Base-by-base conservation (phyloP, 2,888 invertebrate species). In the Magallana nippona region DNA sequence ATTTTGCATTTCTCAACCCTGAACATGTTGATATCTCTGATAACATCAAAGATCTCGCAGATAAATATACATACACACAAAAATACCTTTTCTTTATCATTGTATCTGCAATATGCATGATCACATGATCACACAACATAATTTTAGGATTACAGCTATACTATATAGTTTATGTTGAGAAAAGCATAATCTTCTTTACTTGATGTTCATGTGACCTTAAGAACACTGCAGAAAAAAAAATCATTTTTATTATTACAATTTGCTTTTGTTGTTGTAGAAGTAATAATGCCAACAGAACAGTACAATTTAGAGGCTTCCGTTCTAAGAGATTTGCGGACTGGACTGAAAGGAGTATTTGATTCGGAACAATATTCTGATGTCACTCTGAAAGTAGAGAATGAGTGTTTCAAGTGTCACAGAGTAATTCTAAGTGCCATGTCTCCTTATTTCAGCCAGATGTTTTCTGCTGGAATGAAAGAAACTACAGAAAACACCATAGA, bases 351-450 rank as follows among this genome's bases (percentile, higher is more conserved):
- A 22, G 19, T 71, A 22, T 27, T 71, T 13, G 13, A 71, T 27
- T 71, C 71, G 0, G 27, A 71, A 71, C 22, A 71, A 27, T 71
- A 22, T 13, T 15, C 71, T 27, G 71, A 71, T 71, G 71, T 71
- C 32, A 71, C 71, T 27, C 11, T 71, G 13, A 71, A 71, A 27
- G 71, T 71, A 71, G 71, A 71, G 32, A 71, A 71, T 71, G 71
- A 71, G 27, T 71, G 15, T 22, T 71, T 71, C 71, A 71, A 71
- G 32, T 71, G 71, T 22, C 71, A 71, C 13, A 27, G 71, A 32
- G 71, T 71, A 13, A 71, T 71, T 32, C 27, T 71, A 32, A 71
- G 71, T 71, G 32, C 15, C 71, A 71, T 71, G 71, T 71, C 71
- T 0, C 71, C 71, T 22, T 71, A 27, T 27, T 71, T 71, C 71